These are phyloP conservation scores for Bathynomus jamesi DNA, from an alignment of 1,140 invertebrate species.

Conservation along the genomic window DNA sequence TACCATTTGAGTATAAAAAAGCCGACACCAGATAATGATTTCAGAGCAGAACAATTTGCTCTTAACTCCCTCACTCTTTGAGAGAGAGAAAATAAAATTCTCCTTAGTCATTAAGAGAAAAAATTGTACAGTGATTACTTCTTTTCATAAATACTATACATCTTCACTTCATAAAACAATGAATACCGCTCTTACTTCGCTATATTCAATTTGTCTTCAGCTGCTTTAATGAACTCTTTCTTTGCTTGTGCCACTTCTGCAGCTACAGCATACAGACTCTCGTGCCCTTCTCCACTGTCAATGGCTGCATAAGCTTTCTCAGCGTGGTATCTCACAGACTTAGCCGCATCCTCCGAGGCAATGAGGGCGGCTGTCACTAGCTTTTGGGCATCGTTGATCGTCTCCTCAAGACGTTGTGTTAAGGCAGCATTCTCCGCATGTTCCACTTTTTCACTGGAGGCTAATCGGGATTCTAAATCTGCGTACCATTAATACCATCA, in stretches of 20 bases:
- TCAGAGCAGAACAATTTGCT: too few species aligned
- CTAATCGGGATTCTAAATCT: slow-evolving; percentile 17
- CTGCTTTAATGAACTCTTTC: slow-evolving; percentile 11
- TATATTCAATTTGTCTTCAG: slow-evolving; percentile 11
- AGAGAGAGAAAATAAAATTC: too few species aligned
- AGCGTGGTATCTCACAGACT: slow-evolving; percentile 14
- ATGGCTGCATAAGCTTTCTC: slow-evolving; percentile 27
- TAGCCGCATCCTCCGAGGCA: slow-evolving; percentile 21
- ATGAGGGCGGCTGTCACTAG: slow-evolving; percentile 12
- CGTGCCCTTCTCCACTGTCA: slow-evolving; percentile 15
- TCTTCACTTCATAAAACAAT: background rate
- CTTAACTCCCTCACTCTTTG: too few species aligned
- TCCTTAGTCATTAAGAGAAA: too few species aligned
- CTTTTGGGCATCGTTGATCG: slow-evolving; percentile 10
- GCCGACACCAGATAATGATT: too few species aligned
- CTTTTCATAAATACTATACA: background rate
- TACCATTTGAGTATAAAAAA: too few species aligned
- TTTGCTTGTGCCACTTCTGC: slow-evolving; percentile 16
- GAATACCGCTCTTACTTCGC: slow-evolving; percentile 13
- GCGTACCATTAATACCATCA: background rate
- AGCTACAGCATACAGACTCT: slow-evolving; percentile 15
- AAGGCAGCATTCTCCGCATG: slow-evolving; percentile 20
- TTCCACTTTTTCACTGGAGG: slow-evolving; percentile 12
- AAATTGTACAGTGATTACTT: too few species aligned
- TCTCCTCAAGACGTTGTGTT: slow-evolving; percentile 8